Evolutionary conservation across 2,113 vertebrate genomes (phyloP).

Genomic region (Patagioenas fasciata): DNA sequence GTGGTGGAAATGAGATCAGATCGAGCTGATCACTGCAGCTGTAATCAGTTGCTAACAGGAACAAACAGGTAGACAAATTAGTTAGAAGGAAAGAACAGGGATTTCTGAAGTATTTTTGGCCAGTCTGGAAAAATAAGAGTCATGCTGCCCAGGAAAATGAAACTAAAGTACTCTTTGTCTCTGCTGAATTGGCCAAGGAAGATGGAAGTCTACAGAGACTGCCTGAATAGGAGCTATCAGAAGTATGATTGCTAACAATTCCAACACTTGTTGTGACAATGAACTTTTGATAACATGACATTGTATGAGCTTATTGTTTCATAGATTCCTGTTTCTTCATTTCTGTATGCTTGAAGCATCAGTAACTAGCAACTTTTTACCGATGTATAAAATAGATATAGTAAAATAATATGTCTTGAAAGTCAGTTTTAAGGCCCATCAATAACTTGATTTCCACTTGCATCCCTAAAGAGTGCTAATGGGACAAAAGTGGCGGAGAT

Average conservation of each 20-base stretch:
- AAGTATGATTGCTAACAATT: not conserved
- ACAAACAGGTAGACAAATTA: not conserved
- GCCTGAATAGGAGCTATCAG: not conserved
- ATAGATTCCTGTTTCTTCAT: not conserved
- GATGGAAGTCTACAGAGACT: not conserved
- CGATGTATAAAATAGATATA: not conserved
- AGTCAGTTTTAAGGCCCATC: not conserved
- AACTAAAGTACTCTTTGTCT: not conserved
- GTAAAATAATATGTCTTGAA: not conserved
- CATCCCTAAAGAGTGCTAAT: not conserved
- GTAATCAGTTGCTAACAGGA: not conserved
- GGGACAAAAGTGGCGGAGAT: not conserved
- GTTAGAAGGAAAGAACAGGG: not conserved
- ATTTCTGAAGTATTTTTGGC: not conserved
- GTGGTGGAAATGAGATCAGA: slow-evolving; percentile 35
- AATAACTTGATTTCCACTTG: not conserved
- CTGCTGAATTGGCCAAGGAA: not conserved
- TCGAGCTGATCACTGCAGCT: not conserved
- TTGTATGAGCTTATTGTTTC: not conserved
- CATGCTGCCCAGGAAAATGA: not conserved
- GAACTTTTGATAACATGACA: not conserved
- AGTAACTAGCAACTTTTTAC: not conserved
- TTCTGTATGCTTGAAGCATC: not conserved
- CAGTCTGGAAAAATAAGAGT: not conserved
- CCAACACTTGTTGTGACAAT: not conserved